Percentiles rank a stretch among this genome's conserved stretches.
These are phyloP conservation scores for Palythoa caribaeorum DNA, from an alignment of 92 coral and sea anemone species.

Conservation along the genomic window DNA sequence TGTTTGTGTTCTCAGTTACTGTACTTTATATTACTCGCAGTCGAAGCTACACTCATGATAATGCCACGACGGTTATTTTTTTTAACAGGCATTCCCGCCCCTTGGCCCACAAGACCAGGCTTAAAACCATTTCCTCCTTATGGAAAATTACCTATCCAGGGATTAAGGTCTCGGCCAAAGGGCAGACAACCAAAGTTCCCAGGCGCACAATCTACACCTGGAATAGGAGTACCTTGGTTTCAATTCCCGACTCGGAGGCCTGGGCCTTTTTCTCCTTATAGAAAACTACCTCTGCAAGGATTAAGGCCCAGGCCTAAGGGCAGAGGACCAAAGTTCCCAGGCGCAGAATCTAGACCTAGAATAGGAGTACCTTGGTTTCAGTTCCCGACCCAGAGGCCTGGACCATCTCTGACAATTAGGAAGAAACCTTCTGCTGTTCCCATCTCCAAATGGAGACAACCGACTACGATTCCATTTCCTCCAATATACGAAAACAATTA, in stretches of 20 bases:
- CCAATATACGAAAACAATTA: conserved; percentile 25
- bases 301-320: not conserved
- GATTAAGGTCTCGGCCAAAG: not conserved
- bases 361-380: conserved; percentile 1
- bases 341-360: not conserved
- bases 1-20: not conserved
- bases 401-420: not conserved
- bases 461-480: conserved; percentile 19
- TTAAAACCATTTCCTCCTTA: not conserved
- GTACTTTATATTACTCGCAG: not conserved
- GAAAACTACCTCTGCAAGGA: not conserved
- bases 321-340: conserved; percentile 1
- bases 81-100: not conserved
- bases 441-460: conserved; percentile 19
- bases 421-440: not conserved
- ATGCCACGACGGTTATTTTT: not conserved
- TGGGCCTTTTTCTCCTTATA: not conserved
- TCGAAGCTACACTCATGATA: not conserved
- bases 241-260: conserved; percentile 11
- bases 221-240: not conserved
- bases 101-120: conserved; percentile 10
- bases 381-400: not conserved
- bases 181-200: not conserved
- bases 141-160: not conserved
- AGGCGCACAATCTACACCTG: not conserved